These are phyloP conservation scores for Pundamilia nyererei DNA, from an alignment of 2,113 vertebrate genomes.

Conservation along the genomic window DNA sequence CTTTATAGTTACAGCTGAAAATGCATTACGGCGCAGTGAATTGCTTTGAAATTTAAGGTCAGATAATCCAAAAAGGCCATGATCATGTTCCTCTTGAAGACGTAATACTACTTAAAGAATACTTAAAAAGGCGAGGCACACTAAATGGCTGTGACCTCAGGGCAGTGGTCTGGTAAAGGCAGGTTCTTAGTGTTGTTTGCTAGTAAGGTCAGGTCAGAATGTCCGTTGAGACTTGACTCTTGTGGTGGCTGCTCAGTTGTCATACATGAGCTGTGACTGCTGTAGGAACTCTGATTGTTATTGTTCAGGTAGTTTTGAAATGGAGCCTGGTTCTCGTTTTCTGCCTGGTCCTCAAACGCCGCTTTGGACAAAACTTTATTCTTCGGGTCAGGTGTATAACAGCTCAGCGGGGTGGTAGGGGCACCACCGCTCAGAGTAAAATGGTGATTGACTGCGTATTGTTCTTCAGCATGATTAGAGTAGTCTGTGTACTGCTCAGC, in stretches of 20 bases:
- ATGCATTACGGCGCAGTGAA: constrained; percentile 4
- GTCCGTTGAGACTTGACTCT: constrained; percentile 67
- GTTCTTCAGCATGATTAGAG: constrained; percentile 55
- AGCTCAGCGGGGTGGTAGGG: constrained; percentile 67
- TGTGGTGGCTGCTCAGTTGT: constrained; percentile 79
- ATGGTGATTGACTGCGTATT: constrained; percentile 73
- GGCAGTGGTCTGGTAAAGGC: constrained; percentile 84
- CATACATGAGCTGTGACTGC: constrained; percentile 73
- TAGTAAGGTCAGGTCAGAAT: constrained; percentile 83
- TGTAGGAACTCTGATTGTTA: constrained; percentile 81
- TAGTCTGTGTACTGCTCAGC: constrained; percentile 81
- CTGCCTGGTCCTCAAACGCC: constrained; percentile 76
- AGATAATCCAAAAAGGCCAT: constrained; percentile 42
- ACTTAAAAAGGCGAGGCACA: constrained; percentile 19
- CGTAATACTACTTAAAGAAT: constrained; percentile 24
- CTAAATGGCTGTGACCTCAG: constrained; percentile 81
- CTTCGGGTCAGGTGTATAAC: constrained; percentile 82
- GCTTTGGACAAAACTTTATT: constrained; percentile 71
- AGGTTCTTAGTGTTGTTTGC: constrained; percentile 85
- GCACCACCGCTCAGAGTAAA: constrained; percentile 73
- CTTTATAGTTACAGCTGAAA: constrained; percentile 36
- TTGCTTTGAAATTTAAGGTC: constrained; percentile 36
- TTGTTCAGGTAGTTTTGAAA: constrained; percentile 93
- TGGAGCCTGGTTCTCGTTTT: constrained; percentile 79
- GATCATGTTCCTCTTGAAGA: constrained; percentile 49